These are phyloP conservation scores for Drosophila sucinea DNA, from an alignment of 1,140 invertebrate genomes.

Conservation along the genomic window DNA sequence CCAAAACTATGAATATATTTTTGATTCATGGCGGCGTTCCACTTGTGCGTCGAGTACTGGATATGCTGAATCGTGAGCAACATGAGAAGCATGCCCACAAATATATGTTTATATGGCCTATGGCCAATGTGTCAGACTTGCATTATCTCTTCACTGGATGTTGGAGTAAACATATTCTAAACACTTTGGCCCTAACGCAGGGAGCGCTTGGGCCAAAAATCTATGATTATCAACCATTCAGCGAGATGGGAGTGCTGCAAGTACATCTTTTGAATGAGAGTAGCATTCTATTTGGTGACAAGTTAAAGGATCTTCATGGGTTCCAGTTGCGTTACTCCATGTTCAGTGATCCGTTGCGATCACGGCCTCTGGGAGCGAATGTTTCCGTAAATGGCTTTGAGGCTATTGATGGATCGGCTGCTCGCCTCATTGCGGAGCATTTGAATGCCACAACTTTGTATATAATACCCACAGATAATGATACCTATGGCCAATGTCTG, in stretches of 20 bases:
- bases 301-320: constrained; percentile 55
- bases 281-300: constrained; percentile 44
- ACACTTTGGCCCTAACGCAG: constrained; percentile 50
- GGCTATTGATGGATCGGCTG: constrained; percentile 60
- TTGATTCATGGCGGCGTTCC: constrained; percentile 38
- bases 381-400: constrained; percentile 45
- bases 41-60: constrained; percentile 48
- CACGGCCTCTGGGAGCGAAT: constrained; percentile 36
- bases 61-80: constrained; percentile 69
- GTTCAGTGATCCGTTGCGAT: constrained; percentile 62
- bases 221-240: constrained; percentile 73
- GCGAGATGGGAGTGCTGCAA: constrained; percentile 37
- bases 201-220: constrained; percentile 21
- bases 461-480: constrained; percentile 55
- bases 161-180: constrained; percentile 57
- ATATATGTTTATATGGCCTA: constrained; percentile 71
- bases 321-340: constrained; percentile 67
- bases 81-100: constrained; percentile 57
- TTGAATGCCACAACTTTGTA: constrained; percentile 69
- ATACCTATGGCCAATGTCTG: constrained; percentile 66
- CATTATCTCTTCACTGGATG: constrained; percentile 46
- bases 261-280: not conserved
- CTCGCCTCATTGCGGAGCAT: constrained; percentile 34
- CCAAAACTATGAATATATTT: constrained; percentile 65
- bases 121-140: constrained; percentile 36